These are phyloP conservation scores for Mesembrinibis cayennensis DNA, from an alignment of 2,113 vertebrate genomes.

Conservation along the genomic window DNA sequence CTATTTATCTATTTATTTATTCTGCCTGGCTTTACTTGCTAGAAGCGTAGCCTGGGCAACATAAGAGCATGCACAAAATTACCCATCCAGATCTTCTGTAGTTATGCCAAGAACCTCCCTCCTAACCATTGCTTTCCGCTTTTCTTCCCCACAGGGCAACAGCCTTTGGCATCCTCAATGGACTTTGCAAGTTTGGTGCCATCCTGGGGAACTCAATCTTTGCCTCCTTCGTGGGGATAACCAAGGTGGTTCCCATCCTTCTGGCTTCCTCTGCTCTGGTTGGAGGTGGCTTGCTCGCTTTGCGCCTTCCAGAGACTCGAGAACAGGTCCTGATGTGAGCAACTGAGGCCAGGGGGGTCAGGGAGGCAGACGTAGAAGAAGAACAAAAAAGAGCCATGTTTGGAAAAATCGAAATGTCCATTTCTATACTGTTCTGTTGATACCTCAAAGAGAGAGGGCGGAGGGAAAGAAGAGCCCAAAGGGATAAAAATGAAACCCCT, in stretches of 20 bases:
- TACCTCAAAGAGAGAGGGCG: not conserved
- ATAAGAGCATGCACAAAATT: not conserved
- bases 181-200: slow-evolving; percentile 89
- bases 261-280: slow-evolving; percentile 91
- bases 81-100: not conserved
- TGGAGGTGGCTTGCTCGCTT: slow-evolving; percentile 88
- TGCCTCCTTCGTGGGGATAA: slow-evolving; percentile 92
- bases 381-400: not conserved
- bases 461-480: not conserved
- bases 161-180: slow-evolving; percentile 93
- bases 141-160: slow-evolving; percentile 81
- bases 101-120: not conserved
- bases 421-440: not conserved
- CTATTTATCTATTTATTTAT: not conserved
- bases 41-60: not conserved
- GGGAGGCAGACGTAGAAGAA: not conserved
- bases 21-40: not conserved
- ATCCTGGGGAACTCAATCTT: slow-evolving; percentile 96
- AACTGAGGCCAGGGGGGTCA: not conserved
- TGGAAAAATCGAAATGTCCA: not conserved
- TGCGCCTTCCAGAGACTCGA: slow-evolving; percentile 93
- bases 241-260: slow-evolving; percentile 93
- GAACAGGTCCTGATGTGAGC: slow-evolving; percentile 92
- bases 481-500: not conserved
- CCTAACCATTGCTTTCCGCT: slow-evolving; percentile 5